Evolutionary conservation across 2,113 vertebrate genomes (phyloP).

Genomic region (Oriolus oriolus): DNA sequence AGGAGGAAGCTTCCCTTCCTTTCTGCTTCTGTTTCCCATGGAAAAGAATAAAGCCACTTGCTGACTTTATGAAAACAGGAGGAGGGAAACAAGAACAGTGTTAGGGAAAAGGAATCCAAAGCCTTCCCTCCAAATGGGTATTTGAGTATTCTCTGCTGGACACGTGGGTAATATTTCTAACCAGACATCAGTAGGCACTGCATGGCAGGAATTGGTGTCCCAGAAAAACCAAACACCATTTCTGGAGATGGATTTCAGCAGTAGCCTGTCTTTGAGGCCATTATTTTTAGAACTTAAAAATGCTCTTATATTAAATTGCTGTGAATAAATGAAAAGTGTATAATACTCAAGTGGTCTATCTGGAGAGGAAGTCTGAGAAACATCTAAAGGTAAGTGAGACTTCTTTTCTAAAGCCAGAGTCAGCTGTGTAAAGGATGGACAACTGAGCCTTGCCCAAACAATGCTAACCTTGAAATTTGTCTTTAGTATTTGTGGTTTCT

Average conservation of each 20-base stretch:
- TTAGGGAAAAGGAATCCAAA: not conserved
- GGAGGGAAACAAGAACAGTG: not conserved
- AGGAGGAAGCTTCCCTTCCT: not conserved
- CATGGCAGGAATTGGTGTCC: not conserved
- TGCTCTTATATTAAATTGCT: not conserved
- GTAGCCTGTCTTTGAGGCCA: not conserved
- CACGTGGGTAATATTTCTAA: not conserved
- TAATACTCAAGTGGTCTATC: conserved; percentile 51
- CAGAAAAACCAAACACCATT: not conserved
- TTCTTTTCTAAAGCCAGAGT: not conserved
- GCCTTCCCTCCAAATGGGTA: conserved; percentile 54
- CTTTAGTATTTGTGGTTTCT: conserved; percentile 10
- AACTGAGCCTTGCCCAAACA: not conserved
- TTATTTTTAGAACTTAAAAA: not conserved
- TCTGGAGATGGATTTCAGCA: not conserved
- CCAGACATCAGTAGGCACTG: not conserved
- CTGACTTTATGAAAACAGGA: not conserved
- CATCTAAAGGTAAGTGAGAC: conserved; percentile 55
- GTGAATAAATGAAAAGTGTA: not conserved
- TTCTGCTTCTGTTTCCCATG: not conserved
- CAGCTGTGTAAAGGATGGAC: not conserved
- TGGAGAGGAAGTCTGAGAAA: conserved; percentile 59
- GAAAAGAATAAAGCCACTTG: not conserved
- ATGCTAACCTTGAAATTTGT: not conserved
- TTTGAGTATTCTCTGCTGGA: conserved; percentile 48